Evolutionary conservation across 2,113 vertebrate species (phyloP), one percentile per base, ranked within the genome.

Genomic region (Gallinago jamesoni): DNA sequence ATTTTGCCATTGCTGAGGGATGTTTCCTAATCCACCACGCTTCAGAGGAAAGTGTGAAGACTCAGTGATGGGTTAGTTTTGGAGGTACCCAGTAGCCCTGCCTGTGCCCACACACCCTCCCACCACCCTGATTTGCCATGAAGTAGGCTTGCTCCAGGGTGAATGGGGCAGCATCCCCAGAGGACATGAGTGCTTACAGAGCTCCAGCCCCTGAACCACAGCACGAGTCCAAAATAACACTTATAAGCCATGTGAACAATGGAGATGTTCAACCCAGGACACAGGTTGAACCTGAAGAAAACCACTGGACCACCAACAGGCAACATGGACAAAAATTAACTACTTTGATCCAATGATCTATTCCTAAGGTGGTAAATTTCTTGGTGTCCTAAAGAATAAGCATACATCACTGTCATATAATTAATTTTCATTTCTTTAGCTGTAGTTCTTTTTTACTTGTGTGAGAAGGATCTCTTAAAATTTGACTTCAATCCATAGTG

Each of bases 121-220:
- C 33, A 10, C 8, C 28, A 5, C 14, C 22, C 0, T 25, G 0
- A 8, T 35, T 39, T 67, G 66, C 21, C 12, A 81, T 12, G 35
- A 68, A 59, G 37, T 7, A 25, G 52, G n/a, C 17, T 72, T 0
- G 0, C 6, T 75, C 52, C 30, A 23, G 31, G 39, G 31, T 6
- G 8, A 82, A 68, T 0, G 4, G 20, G 67, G 30, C 33, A 93
- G 25, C 48, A 64, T 14, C 14, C 4, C 28, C n/a, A 45, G 18
- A 67, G 28, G 7, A 60, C 17, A 55, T 7, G 14, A 5, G 14
- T 33, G 14, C 27, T 64, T 30, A 64, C 30, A 56, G 59, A 90
- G 47, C 23, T 60, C 55, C 31, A 74, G 45, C 3, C 30, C 28
- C 67, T 43, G 33, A 85, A 76, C 14, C 11, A 74, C 1, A 3